These are phyloP conservation scores for Tinamus major DNA, from an alignment of 2,797 vertebrate species.

Conservation along the genomic window DNA sequence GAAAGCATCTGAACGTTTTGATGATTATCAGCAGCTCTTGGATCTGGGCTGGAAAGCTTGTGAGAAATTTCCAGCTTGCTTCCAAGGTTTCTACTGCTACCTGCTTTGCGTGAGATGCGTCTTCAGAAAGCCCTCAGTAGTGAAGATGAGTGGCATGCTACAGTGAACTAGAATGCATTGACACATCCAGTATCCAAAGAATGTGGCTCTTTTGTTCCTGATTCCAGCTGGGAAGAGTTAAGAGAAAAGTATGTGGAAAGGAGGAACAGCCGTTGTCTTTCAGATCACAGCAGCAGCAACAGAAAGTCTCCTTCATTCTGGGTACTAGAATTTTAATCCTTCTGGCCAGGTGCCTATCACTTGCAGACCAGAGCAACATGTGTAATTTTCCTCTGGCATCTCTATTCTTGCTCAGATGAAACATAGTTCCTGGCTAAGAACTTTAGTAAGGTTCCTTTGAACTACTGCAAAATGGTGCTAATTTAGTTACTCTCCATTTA, in stretches of 20 bases:
- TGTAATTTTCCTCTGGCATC: background rate
- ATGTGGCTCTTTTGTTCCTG: rapidly evolving
- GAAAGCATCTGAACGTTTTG: constrained; percentile 31
- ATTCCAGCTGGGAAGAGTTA: background rate
- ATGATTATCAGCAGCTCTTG: constrained; percentile 24
- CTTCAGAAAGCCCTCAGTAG: background rate
- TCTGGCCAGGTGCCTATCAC: background rate
- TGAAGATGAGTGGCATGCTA: background rate
- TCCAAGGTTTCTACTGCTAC: background rate
- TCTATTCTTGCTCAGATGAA: background rate
- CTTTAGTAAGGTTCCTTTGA: background rate
- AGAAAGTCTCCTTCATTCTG: background rate
- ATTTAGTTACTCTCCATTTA: background rate
- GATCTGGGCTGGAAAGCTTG: background rate
- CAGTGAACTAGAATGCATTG: background rate
- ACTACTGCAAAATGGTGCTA: background rate
- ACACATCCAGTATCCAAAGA: background rate
- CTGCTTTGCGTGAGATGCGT: background rate
- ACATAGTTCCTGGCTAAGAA: background rate
- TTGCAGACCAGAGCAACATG: background rate
- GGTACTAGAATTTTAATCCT: background rate
- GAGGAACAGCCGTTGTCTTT: background rate
- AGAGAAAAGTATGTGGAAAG: background rate
- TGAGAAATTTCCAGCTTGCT: background rate
- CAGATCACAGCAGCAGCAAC: background rate